Conservation (phyloP, 2,888 invertebrate species). For the Hydriomena furcata region DNA sequence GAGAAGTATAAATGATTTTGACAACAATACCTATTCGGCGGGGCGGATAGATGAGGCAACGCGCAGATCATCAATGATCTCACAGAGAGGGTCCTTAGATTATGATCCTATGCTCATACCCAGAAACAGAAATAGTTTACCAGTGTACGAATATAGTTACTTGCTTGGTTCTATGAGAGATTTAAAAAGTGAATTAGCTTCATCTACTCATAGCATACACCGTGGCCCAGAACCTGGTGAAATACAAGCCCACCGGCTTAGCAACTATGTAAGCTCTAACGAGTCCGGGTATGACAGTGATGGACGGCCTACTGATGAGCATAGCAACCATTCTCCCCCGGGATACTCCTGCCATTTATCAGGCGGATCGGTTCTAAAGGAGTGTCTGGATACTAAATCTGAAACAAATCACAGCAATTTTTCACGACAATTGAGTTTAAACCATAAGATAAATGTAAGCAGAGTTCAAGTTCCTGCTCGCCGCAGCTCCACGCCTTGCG, state of each 20-base stretch:
- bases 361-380: slow-evolving; percentile 53
- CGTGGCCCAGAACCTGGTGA: slow-evolving; percentile 80
- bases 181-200: slow-evolving; percentile 68
- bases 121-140: slow-evolving; percentile 77
- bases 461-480: slow-evolving; percentile 70
- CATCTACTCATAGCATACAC: slow-evolving; percentile 80
- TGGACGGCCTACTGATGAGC: slow-evolving; percentile 84
- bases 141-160: slow-evolving; percentile 74
- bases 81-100: slow-evolving; percentile 69
- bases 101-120: slow-evolving; percentile 79
- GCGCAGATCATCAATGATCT: slow-evolving; percentile 75
- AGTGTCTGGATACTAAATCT: slow-evolving; percentile 50
- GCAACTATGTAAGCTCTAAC: slow-evolving; percentile 91
- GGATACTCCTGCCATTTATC: slow-evolving; percentile 76
- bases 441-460: slow-evolving; percentile 72
- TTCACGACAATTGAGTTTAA: slow-evolving; percentile 73
- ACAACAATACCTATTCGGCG: slow-evolving; percentile 56
- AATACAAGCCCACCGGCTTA: slow-evolving; percentile 85
- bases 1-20: slow-evolving; percentile 72
- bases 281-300: slow-evolving; percentile 94
- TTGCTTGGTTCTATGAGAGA: slow-evolving; percentile 69
- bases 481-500: slow-evolving; percentile 77
- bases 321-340: slow-evolving; percentile 81
- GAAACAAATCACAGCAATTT: slow-evolving; percentile 65
- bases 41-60: slow-evolving; percentile 62